A percentile compares a stretch with the other conserved stretches of the same genome.
Evolutionary conservation across 2,797 vertebrate species (phyloP).

Genomic region (Takifugu ocellatus): DNA sequence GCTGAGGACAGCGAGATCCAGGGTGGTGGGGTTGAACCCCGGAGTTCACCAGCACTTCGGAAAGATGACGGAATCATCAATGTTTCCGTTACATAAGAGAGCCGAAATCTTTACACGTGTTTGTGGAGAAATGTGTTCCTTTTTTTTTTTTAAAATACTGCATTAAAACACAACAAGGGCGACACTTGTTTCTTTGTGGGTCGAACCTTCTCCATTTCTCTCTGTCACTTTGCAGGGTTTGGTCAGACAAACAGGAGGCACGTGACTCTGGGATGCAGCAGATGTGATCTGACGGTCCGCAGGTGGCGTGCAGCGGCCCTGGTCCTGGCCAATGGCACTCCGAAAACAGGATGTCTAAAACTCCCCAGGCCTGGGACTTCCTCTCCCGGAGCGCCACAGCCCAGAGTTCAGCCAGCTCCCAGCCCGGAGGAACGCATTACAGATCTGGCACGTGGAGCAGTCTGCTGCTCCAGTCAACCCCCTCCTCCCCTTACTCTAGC

Average conservation of each 20-base stretch:
- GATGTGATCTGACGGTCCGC: slow-evolving; percentile 54
- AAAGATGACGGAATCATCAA: slow-evolving; percentile 2
- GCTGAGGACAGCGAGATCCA: slow-evolving; percentile 33
- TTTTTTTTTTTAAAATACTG: too few species aligned
- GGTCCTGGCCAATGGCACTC: slow-evolving; percentile 57
- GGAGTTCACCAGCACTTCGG: slow-evolving; percentile 8
- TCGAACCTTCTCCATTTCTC: too few species aligned
- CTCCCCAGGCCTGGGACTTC: slow-evolving; percentile 74
- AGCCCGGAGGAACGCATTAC: slow-evolving; percentile 68
- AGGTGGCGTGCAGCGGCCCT: slow-evolving; percentile 62
- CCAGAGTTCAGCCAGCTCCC: slow-evolving; percentile 69
- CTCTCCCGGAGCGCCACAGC: slow-evolving; percentile 62
- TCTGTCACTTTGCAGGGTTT: too few species aligned
- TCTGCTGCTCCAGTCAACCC: slow-evolving; percentile 58
- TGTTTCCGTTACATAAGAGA: background rate
- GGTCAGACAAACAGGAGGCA: slow-evolving; percentile 29
- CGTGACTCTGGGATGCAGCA: slow-evolving; percentile 49
- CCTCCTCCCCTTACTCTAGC: slow-evolving; percentile 18
- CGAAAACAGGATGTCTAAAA: slow-evolving; percentile 77
- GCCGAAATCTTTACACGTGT: background rate
- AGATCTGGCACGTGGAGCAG: slow-evolving; percentile 71
- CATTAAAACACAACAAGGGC: too few species aligned
- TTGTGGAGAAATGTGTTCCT: background rate
- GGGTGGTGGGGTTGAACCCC: slow-evolving; percentile 24
- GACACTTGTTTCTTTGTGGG: too few species aligned